Conservation (phyloP, 2,797 vertebrate genomes). For the Xenopus petersii region DNA sequence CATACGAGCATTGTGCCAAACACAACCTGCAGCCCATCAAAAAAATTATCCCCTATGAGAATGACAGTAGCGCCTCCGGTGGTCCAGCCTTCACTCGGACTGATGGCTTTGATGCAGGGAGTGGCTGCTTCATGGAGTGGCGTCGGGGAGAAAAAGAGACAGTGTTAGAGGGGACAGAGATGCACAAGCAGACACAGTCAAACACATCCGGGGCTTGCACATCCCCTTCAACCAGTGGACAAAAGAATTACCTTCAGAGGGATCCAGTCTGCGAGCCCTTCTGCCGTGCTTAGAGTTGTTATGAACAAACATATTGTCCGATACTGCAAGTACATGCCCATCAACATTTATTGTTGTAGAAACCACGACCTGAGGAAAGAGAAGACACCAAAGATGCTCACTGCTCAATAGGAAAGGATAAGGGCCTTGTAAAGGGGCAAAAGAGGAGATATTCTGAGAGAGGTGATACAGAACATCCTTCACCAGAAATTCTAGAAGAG, state of each 20-base stretch:
- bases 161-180: no score
- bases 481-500: no score
- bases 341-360: constrained; percentile 92
- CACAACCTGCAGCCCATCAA: constrained; percentile 91
- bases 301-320: constrained; percentile 97
- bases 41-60: constrained; percentile 96
- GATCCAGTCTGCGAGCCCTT: constrained; percentile 86
- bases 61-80: constrained; percentile 93
- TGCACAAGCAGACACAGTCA: no score
- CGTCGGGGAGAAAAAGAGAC: neutral
- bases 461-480: no score
- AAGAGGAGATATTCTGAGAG: no score
- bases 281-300: constrained; percentile 97
- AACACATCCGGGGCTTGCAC: no score
- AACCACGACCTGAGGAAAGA: constrained; percentile 79
- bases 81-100: constrained; percentile 93
- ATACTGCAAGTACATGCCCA: constrained; percentile 87
- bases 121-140: constrained; percentile 80
- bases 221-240: no score
- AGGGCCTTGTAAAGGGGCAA: no score
- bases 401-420: no score
- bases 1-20: constrained; percentile 92
- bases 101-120: constrained; percentile 95
- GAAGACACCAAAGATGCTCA: neutral
- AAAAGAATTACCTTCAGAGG: constrained; percentile 79